Conservation (phyloP, 2,797 vertebrate species). For the Nyctalus aviator region DNA sequence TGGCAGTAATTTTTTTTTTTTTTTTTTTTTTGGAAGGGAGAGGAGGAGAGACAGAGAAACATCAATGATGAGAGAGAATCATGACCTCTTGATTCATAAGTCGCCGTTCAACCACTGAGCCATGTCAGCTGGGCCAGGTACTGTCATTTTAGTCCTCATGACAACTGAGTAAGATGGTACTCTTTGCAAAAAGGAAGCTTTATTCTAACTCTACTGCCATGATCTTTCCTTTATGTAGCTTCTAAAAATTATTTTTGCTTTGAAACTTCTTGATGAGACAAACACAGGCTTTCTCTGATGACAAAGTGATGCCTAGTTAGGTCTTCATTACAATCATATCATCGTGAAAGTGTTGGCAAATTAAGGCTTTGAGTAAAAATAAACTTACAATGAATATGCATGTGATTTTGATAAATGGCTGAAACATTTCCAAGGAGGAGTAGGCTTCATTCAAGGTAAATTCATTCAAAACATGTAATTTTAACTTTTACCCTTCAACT, state of each 20-base stretch:
- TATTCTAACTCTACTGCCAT: not conserved
- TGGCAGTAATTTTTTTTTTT: too few relatives aligned
- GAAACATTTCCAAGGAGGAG: constrained; percentile 64
- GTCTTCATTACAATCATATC: constrained; percentile 61
- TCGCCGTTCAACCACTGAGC: too few relatives aligned
- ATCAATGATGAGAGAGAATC: too few relatives aligned
- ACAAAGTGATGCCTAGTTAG: constrained; percentile 16
- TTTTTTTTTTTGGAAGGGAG: too few relatives aligned
- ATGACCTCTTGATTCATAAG: too few relatives aligned
- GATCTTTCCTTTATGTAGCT: not conserved
- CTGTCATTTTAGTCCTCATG: not conserved
- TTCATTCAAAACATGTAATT: constrained; percentile 72
- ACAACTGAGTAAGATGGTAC: not conserved
- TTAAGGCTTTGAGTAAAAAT: constrained; percentile 71
- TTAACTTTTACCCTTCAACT: constrained; percentile 78
- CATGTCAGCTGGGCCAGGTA: too few relatives aligned
- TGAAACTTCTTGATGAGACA: constrained; percentile 58
- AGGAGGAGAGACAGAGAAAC: too few relatives aligned
- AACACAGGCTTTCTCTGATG: constrained; percentile 56
- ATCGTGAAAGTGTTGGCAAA: constrained; percentile 68
- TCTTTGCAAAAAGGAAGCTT: not conserved
- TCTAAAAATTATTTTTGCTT: constrained; percentile 56
- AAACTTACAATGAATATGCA: constrained; percentile 79
- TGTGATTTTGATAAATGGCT: constrained; percentile 70
- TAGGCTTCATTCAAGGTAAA: constrained; percentile 75